Conservation (phyloP, 2,113 vertebrate species). For the Poicephalus meyeri region DNA sequence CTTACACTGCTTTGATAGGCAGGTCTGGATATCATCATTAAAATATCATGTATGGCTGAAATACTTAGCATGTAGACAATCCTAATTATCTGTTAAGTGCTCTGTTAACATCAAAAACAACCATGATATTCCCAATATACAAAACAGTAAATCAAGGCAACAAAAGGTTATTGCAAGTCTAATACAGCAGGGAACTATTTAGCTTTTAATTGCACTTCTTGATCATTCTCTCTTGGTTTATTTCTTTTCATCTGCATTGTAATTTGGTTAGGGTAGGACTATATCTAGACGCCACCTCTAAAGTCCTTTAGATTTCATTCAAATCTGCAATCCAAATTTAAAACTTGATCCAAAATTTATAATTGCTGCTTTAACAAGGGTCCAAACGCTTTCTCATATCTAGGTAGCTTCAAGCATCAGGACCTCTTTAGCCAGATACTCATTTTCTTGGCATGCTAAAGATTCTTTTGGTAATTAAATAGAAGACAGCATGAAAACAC, state of each 20-base stretch:
- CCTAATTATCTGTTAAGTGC: slow-evolving; percentile 33
- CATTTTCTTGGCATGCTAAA: not conserved
- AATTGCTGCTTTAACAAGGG: not conserved
- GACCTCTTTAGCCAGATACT: not conserved
- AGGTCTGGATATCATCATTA: not conserved
- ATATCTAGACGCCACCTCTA: not conserved
- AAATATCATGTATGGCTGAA: not conserved
- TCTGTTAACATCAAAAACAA: slow-evolving; percentile 12
- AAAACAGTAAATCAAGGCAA: slow-evolving; percentile 44
- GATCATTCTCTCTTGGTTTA: slow-evolving; percentile 11
- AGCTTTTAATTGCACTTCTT: slow-evolving; percentile 15
- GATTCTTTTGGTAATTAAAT: not conserved
- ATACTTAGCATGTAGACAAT: slow-evolving; percentile 17
- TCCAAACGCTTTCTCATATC: not conserved
- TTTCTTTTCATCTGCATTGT: slow-evolving; percentile 1
- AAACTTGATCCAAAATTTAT: not conserved
- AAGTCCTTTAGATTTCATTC: not conserved
- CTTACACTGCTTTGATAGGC: not conserved
- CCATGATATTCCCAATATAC: slow-evolving; percentile 47
- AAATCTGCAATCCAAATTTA: not conserved
- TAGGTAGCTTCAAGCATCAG: not conserved
- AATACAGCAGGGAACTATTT: not conserved
- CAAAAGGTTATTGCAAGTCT: slow-evolving; percentile 31
- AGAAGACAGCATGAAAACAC: not conserved
- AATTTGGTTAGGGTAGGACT: not conserved